Evolutionary conservation across 2,888 invertebrate genomes (phyloP).

Genomic region (Drosophila birchii): DNA sequence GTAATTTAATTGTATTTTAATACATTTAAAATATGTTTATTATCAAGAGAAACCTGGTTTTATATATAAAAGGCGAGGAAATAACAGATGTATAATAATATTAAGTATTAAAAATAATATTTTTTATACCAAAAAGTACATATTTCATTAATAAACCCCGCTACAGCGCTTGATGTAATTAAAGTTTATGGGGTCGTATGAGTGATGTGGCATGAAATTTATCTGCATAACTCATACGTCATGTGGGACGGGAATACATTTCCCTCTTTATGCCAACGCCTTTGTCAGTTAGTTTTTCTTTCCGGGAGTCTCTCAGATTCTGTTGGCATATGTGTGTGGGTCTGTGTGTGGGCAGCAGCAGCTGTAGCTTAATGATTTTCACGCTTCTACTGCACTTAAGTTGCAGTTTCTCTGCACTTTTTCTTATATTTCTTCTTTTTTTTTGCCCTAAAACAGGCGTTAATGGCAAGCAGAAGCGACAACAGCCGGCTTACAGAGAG

Average conservation of each 20-base stretch:
- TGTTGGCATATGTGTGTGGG: conserved; percentile 11
- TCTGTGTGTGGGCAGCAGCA: conserved; percentile 24
- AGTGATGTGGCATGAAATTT: conserved; percentile 68
- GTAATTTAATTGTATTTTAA: not conserved
- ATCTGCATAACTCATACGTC: conserved; percentile 72
- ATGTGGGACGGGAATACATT: conserved; percentile 55
- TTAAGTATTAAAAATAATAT: too few relatives aligned
- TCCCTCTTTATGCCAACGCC: conserved; percentile 22
- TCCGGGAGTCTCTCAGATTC: conserved; percentile 12
- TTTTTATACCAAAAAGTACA: not conserved
- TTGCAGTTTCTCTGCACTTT: conserved; percentile 49
- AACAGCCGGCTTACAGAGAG: conserved; percentile 56
- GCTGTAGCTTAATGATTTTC: conserved; percentile 78
- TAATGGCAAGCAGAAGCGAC: conserved; percentile 75
- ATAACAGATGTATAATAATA: not conserved
- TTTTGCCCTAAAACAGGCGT: conserved; percentile 58
- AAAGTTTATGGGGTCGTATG: conserved; percentile 59
- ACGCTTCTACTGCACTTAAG: conserved; percentile 66
- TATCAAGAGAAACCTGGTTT: not conserved
- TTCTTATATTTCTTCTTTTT: conserved; percentile 10
- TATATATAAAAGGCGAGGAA: not conserved
- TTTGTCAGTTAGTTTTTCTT: conserved; percentile 21
- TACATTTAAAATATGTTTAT: not conserved
- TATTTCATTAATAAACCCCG: conserved; percentile 30
- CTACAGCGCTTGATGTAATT: conserved; percentile 49